A percentile compares a stretch with the other conserved stretches of the same genome.
Evolutionary conservation across 2,113 vertebrate genomes (phyloP).

Genomic region (Psophia crepitans): DNA sequence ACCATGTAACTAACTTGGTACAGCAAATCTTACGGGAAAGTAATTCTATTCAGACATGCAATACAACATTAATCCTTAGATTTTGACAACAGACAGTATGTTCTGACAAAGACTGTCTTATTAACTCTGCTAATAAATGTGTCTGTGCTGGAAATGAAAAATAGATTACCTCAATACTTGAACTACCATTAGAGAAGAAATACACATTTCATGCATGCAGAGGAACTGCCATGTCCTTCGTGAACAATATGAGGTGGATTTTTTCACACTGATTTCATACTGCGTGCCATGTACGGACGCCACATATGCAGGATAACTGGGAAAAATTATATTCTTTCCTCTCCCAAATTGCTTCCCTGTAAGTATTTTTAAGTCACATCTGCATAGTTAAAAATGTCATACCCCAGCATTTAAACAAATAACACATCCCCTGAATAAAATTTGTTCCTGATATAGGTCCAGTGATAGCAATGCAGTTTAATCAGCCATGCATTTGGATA

Average conservation of each 20-base stretch:
- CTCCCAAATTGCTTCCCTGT: background rate
- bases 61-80: constrained; percentile 27
- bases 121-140: constrained; percentile 50
- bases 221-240: background rate
- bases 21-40: background rate
- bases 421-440: background rate
- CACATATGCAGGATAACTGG: background rate
- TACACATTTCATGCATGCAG: background rate
- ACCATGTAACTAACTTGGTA: constrained; percentile 22
- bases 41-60: constrained; percentile 6
- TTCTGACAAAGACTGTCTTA: constrained; percentile 32
- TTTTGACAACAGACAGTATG: constrained; percentile 13
- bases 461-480: background rate
- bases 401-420: background rate
- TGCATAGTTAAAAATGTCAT: constrained; percentile 1
- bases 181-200: background rate
- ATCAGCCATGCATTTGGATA: background rate
- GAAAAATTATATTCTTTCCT: background rate
- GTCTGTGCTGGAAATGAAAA: constrained; percentile 24
- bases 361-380: background rate
- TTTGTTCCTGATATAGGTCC: constrained; percentile 7
- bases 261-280: background rate
- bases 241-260: background rate
- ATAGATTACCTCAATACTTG: background rate
- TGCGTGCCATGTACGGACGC: background rate